Base-by-base conservation (phyloP, 2,797 vertebrate species). In the Pangasius larnaudii region DNA sequence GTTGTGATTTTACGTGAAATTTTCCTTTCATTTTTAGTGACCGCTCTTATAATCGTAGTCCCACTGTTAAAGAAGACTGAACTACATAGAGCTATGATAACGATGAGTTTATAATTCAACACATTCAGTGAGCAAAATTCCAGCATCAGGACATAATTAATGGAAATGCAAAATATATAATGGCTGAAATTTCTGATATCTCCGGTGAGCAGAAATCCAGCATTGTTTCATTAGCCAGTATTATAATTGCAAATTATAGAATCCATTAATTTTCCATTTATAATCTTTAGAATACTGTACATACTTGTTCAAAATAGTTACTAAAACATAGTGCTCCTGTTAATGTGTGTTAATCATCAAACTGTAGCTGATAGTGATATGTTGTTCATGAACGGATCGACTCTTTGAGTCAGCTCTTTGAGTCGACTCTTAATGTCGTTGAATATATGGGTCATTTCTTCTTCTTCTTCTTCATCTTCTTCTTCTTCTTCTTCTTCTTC, bases 21-120 rank as follows among this genome's bases (percentile, higher is more conserved):
- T 86, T 78, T 42, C 6, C n/a, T 84, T 83, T 67, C 0, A 30
- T 22, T 87, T 88, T 69, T 46, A 74, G 10, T 67, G 36, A 36
- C 56, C 16, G 2, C 33, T 59, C 39, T 79, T 85, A 42, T 85
- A 51, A 27, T 77, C 51, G 58, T 24, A 51, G 30, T 72, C 11
- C 24, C 7, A 67, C 79, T 79, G 18, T 24, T 61, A 16, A 13
- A 58, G 33, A 80, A 39, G 5, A 39, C 30, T 18, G 14, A 77
- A 51, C n/a, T n/a, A 30, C 30, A 56, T 19, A 16, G 2, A 22
- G 27, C n/a, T 46, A 81, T 53, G 51, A 53, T 56, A 18, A 56
- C 5, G n/a, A n/a, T 5, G 6, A 24, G 3, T 27, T 83, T 27
- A 56, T 36, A 58, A 58, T 80, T 30, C 33, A 6, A 9, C 51